Conservation (phyloP, 1,140 invertebrate species). For the Pseudomyrmex gracilis region DNA sequence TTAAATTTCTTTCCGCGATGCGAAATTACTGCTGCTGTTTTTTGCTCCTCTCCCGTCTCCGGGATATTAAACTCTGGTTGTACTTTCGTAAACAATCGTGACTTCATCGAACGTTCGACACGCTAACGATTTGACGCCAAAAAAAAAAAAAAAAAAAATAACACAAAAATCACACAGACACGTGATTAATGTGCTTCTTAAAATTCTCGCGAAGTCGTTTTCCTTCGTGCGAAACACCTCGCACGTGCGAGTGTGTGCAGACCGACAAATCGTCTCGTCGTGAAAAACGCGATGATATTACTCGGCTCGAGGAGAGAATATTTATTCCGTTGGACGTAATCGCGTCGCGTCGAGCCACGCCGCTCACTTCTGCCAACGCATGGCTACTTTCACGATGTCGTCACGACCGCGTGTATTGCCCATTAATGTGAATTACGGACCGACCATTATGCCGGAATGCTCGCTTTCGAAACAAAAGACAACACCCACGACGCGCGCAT, state of each 20-base stretch:
- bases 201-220: too few relatives aligned
- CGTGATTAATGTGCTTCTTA: too few relatives aligned
- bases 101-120: not conserved
- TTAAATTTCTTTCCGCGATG: conserved; percentile 26
- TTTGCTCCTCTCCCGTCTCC: not conserved
- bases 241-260: not conserved
- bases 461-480: conserved; percentile 65
- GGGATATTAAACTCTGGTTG: conserved; percentile 14
- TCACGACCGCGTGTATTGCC: conserved; percentile 62
- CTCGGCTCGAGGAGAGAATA: conserved; percentile 48
- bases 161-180: too few relatives aligned
- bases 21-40: conserved; percentile 7
- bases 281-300: conserved; percentile 54
- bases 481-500: conserved; percentile 48
- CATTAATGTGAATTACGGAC: conserved; percentile 62
- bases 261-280: conserved; percentile 29
- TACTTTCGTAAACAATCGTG: not conserved
- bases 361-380: conserved; percentile 67
- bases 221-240: too few relatives aligned
- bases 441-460: conserved; percentile 8
- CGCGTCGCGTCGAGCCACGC: conserved; percentile 29
- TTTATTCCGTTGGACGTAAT: conserved; percentile 61
- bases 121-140: too few relatives aligned
- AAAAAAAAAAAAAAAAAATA: too few relatives aligned
- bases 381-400: conserved; percentile 70